Base-by-base conservation (phyloP, 1,140 invertebrate species). In the Scaptomyza montana region DNA sequence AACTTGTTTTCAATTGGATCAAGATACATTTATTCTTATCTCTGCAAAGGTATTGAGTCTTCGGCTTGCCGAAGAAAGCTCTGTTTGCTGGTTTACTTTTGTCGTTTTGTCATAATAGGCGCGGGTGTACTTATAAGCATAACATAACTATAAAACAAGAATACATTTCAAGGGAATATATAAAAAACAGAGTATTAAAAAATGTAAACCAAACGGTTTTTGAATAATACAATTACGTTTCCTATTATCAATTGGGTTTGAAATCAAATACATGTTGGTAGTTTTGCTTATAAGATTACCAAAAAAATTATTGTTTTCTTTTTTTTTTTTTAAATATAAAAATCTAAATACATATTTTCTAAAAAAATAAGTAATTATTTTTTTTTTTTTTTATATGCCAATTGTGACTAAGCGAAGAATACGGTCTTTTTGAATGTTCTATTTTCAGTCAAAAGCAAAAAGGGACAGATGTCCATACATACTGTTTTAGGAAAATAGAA, bases 91-190 rank as follows among this genome's bases (percentile, higher is more conserved):
- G 28, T 21, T 41, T 50, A 43, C 39, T 53, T 68, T 36, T 55
- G 8, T 56, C 13, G 10, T 13, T 21, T 50, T 25, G 41, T 39
- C 10, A 41, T 43, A 25, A 71, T 57, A 65, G 45, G 39, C 55
- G 49, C 50, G 12, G 41, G 66, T 66, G 46, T 60, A 60, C 33
- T 60, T 43, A 65, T 41, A 72, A 72, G 69, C 63, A 72, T 67
- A 47, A 59, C 46, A 30, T 30, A 16, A 41, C 13, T 43, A 50
- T 59, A 46, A 71, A 66, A 65, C 25, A 53, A 71, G 51, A 71
- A 33, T 21, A 65, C 28, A 53, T 71, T 53, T 66, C 16, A 47
- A 50, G 43, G 50, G 50, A 13, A 54, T 49, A 49, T 54, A 61
- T 49, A 28, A 46, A 46, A 33, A 66, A 41, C n/a, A 57, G 28